Percentiles rank a stretch among this genome's conserved stretches.
Evolutionary conservation across 2,113 vertebrate species (phyloP).

Genomic region (Salvelinus namaycush): DNA sequence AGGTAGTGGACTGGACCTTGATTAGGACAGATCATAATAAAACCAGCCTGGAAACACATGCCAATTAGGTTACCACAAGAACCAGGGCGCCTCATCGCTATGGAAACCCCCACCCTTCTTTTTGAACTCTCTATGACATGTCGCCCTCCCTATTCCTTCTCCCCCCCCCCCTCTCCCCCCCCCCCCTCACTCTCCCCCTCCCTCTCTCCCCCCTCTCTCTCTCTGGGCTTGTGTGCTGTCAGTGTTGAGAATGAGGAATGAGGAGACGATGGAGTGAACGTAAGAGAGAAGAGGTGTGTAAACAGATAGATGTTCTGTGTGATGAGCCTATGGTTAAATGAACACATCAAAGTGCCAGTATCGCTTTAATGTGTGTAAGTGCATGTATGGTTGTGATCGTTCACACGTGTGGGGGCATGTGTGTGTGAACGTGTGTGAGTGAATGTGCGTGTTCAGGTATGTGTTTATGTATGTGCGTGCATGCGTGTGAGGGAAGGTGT

Average conservation of each 20-base stretch:
- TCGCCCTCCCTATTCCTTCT: too few relatives aligned
- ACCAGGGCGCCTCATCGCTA: conserved; percentile 66
- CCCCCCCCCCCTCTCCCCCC: accelerated
- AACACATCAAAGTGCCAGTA: conserved; percentile 14
- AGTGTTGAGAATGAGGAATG: conserved; percentile 22
- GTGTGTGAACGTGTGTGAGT: too few relatives aligned
- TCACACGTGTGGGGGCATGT: too few relatives aligned
- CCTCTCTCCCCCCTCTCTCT: neutral
- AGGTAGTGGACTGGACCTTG: conserved; percentile 70
- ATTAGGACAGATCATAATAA: conserved; percentile 74
- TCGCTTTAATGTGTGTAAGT: too few relatives aligned
- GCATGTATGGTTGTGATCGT: too few relatives aligned
- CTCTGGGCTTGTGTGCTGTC: neutral
- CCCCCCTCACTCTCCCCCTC: neutral
- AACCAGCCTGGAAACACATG: conserved; percentile 74
- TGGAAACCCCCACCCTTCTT: conserved; percentile 57
- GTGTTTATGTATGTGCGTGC: too few relatives aligned
- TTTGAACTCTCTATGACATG: neutral
- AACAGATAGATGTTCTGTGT: neutral
- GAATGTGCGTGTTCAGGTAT: too few relatives aligned
- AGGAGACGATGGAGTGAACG: neutral
- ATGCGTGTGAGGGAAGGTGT: too few relatives aligned
- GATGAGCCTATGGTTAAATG: neutral
- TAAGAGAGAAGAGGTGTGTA: conserved; percentile 16
- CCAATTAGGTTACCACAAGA: conserved; percentile 78